Evolutionary conservation across 1,140 invertebrate species (phyloP), one percentile per base, ranked within the genome.

Genomic region (Dreissena rostriformis): DNA sequence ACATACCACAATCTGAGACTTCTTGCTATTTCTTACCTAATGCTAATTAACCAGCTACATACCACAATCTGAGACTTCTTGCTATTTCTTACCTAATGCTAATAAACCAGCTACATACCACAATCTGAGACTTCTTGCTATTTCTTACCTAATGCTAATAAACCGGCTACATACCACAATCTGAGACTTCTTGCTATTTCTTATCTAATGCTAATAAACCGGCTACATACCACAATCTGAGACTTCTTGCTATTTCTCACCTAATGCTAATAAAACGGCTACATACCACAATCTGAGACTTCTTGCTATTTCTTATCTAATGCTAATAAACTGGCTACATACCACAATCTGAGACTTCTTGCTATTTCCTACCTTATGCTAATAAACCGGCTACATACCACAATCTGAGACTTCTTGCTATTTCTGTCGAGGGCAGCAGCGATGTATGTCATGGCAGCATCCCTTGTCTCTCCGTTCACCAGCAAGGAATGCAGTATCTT

Each of bases 141-240:
- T 39, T 39, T 39, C 39, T 39, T 5, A 5, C 39, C 8, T 2
- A 39, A 39, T 39, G 39, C 39, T 39, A 39, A 39, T 39, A 61
- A 19, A 61, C 57, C 57, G 2, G 22, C 57, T 24, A 74, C 71
- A 61, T 79, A 94, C 93, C 87, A 94, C 94, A 87, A 99, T 95
- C 93, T 98, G 98, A 10, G 97, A 95, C 67, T 98, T 95, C 88
- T 97, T 97, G 85, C 97, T 96, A 91, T 99, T 99, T 83, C 95
- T 93, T n/a, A n/a, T n/a, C n/a, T n/a, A n/a, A n/a, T n/a, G n/a
- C n/a, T n/a, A n/a, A n/a, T n/a, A n/a, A n/a, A n/a, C n/a, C n/a
- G n/a, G n/a, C n/a, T 39, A 39, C 8, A 8, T 39, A 39, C 39
- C 39, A 39, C 39, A 39, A 39, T 39, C 39, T 39, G 2, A 39